These are phyloP conservation scores for Aspiorhynchus laticeps DNA, from an alignment of 2,113 vertebrate species.

Conservation along the genomic window DNA sequence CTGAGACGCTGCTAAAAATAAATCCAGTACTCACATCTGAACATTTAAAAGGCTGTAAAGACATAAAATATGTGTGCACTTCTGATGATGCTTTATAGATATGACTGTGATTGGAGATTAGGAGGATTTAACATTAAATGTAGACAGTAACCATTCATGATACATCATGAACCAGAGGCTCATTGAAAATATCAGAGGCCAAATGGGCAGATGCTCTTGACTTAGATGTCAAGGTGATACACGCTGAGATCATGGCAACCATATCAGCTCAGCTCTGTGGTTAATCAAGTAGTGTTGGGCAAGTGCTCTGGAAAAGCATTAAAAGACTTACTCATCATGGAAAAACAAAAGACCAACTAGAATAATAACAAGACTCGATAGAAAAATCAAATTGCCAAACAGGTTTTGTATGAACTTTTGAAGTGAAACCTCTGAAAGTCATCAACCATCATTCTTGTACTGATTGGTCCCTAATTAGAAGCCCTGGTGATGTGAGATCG, in stretches of 20 bases:
- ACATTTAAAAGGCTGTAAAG: neutral
- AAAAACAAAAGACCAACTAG: neutral
- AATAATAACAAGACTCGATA: neutral
- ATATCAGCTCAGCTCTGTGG: conserved; percentile 11
- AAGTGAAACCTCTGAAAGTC: neutral
- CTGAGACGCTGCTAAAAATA: neutral
- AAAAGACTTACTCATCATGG: neutral
- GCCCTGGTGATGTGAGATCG: neutral
- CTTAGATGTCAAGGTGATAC: conserved; percentile 42
- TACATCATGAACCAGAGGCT: neutral
- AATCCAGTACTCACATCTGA: neutral
- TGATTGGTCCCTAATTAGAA: neutral
- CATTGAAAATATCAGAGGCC: neutral
- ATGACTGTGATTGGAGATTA: neutral
- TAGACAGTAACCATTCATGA: neutral
- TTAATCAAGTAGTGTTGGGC: conserved; percentile 15
- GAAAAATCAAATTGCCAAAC: too few relatives aligned
- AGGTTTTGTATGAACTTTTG: neutral
- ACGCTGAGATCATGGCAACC: conserved; percentile 39
- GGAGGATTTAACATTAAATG: neutral
- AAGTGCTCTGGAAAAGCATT: neutral
- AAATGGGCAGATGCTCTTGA: conserved; percentile 12
- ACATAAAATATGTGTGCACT: neutral
- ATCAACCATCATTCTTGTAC: neutral
- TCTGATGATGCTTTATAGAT: neutral